Evolutionary conservation across 1,140 invertebrate genomes (phyloP), one percentile per base, ranked within the genome.

Genomic region (Psix sp.): DNA sequence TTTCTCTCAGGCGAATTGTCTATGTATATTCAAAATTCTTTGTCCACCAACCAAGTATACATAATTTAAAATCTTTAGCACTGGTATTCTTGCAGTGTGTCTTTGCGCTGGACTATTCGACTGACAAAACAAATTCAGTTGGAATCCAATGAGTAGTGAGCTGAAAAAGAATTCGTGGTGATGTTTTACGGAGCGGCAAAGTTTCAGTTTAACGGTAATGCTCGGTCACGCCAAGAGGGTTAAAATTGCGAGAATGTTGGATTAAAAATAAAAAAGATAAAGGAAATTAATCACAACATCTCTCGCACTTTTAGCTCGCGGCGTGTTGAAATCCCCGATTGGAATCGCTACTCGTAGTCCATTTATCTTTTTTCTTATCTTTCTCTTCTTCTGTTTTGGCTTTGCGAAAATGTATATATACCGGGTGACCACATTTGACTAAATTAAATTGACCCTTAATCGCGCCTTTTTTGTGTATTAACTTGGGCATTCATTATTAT

Each of bases 261-360:
- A 62, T 42, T 48, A 63, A 68, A 67, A 76, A 76, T 31, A 49
- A 67, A 74, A 60, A 65, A 59, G 71, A 65, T 48, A 54, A 65
- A 72, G 60, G 66, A 79, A 79, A 75, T 78, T 78, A 76, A 76
- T 78, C 76, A 68, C 77, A 70, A 73, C 74, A 77, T 73, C 68
- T 77, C 68, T 73, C 68, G 71, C 74, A 77, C 70, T 73, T 70
- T 77, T 52, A 73, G 57, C 65, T 66, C 46, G 73, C 60, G 52
- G 70, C 74, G 70, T 70, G 74, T 70, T 77, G 74, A 77, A 77
- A 73, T 77, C 74, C 74, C 60, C 65, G 65, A 75, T 75, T 70
- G 72, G 65, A 52, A 75, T 75, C 65, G 54, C 72, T 59, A 33
- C 59, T 66, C 72, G 65, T 63, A 70, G 39, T 33, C 39, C 57